Conservation (phyloP, 2,888 invertebrate species). For the Siphonodentalium dalli region DNA sequence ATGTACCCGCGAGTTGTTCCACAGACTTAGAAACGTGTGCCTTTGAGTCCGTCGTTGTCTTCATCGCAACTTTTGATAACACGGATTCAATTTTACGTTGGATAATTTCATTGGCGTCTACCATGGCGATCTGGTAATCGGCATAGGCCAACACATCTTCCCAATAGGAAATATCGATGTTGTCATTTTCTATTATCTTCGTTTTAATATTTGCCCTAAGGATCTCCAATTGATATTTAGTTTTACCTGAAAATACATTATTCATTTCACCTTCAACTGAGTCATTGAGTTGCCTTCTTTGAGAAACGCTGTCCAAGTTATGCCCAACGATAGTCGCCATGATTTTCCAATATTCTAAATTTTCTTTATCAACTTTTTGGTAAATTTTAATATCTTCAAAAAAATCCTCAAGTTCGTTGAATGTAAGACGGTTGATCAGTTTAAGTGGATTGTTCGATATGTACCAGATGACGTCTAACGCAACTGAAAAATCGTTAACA, state of each 20-base stretch:
- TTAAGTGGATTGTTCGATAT: not conserved
- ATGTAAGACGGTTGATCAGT: not conserved
- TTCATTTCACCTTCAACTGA: not conserved
- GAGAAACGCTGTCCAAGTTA: not conserved
- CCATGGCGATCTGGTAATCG: no score
- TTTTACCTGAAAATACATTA: not conserved
- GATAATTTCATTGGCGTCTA: no score
- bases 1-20: no score
- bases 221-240: not conserved
- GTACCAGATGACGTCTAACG: no score
- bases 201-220: not conserved
- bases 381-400: not conserved
- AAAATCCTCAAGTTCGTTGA: not conserved
- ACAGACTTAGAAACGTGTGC: no score
- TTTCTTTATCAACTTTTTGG: not conserved
- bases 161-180: conserved; percentile 1
- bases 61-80: no score
- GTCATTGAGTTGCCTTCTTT: not conserved
- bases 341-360: conserved; percentile 1
- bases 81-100: no score
- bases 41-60: no score
- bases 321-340: not conserved
- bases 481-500: no score
- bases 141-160: not conserved
- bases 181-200: not conserved